These are phyloP conservation scores for Chironomus striatipennis DNA, from an alignment of 1,140 invertebrate genomes.

Conservation along the genomic window DNA sequence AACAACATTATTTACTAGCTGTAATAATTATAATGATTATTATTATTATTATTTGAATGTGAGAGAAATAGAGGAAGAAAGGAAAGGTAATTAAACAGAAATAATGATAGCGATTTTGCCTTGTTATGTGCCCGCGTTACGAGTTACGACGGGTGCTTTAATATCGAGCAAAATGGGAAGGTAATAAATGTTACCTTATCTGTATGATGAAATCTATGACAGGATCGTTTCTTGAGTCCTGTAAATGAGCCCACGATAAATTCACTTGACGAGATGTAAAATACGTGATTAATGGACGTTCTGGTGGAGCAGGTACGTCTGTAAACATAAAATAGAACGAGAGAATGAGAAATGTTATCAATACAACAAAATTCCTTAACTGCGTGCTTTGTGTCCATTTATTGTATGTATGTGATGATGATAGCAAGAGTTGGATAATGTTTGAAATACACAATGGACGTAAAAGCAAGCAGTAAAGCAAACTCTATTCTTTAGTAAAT, in stretches of 20 bases:
- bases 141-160: too few relatives aligned
- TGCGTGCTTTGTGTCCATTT: slow-evolving; percentile 8
- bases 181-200: slow-evolving; percentile 45
- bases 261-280: slow-evolving; percentile 66
- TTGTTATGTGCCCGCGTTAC: neutral
- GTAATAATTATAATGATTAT: slow-evolving; percentile 27
- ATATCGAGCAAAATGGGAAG: neutral
- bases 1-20: slow-evolving; percentile 19
- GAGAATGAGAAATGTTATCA: neutral
- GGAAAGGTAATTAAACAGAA: neutral
- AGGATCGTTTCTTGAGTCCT: slow-evolving; percentile 58
- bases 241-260: slow-evolving; percentile 64
- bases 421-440: neutral
- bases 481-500: neutral
- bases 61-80: neutral
- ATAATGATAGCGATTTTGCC: neutral
- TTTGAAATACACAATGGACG: neutral
- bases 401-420: neutral
- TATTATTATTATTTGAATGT: neutral
- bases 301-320: slow-evolving; percentile 64
- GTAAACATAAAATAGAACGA: slow-evolving; percentile 33
- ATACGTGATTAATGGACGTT: slow-evolving; percentile 57
- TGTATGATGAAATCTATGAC: slow-evolving; percentile 66
- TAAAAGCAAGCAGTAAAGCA: neutral
- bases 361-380: neutral